Conservation (phyloP, 2,113 vertebrate species). For the Zosterops pallidus region DNA sequence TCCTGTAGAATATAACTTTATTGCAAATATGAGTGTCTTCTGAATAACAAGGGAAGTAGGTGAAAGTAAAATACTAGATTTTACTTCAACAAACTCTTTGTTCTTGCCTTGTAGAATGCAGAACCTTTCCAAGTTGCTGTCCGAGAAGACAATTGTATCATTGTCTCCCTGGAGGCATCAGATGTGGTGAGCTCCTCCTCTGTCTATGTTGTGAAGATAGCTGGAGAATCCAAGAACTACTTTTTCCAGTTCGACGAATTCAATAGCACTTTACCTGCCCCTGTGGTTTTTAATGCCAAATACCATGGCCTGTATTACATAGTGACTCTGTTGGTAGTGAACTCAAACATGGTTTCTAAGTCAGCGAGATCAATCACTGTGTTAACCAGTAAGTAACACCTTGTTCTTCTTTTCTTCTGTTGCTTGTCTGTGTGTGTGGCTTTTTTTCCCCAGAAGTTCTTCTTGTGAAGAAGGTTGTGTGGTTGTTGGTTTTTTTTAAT, state of each 20-base stretch:
- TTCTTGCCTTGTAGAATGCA: constrained; percentile 69
- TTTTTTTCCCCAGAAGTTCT: not conserved
- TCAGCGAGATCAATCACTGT: constrained; percentile 81
- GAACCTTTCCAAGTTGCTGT: constrained; percentile 80
- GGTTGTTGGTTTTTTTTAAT: not conserved
- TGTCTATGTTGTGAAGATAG: constrained; percentile 86
- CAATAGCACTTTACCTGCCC: constrained; percentile 77
- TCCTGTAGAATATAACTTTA: not conserved
- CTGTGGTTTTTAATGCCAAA: constrained; percentile 85
- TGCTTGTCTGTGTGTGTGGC: not conserved
- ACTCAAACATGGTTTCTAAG: constrained; percentile 79
- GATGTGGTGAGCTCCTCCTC: constrained; percentile 82
- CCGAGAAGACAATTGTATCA: constrained; percentile 78
- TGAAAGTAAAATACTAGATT: not conserved
- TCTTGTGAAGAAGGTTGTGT: not conserved
- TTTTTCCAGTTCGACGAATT: constrained; percentile 83
- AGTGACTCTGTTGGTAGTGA: constrained; percentile 82
- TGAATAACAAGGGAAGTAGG: not conserved
- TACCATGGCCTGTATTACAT: constrained; percentile 90
- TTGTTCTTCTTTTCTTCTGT: not conserved
- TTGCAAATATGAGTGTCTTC: not conserved
- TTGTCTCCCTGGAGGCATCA: constrained; percentile 79
- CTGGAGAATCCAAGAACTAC: constrained; percentile 85
- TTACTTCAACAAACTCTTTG: not conserved
- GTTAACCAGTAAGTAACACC: constrained; percentile 86